These are phyloP conservation scores for Ormyrus pomaceus DNA, from an alignment of 2,888 invertebrate species.

Conservation along the genomic window DNA sequence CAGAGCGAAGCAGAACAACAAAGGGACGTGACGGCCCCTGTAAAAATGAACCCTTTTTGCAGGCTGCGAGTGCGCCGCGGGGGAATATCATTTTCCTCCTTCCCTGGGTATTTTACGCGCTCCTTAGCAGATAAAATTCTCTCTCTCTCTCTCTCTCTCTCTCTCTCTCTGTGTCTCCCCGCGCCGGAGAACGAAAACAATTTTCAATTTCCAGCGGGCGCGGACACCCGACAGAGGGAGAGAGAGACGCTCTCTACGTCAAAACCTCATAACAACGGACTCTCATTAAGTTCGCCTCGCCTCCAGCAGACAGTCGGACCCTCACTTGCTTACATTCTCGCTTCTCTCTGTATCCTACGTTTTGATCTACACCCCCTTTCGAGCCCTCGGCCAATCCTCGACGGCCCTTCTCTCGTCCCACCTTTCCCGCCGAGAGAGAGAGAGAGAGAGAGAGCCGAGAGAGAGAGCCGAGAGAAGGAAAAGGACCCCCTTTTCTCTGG, in stretches of 20 bases:
- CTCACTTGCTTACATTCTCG: slow-evolving; percentile 38
- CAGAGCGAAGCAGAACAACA: slow-evolving; percentile 8
- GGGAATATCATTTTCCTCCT: slow-evolving; percentile 53
- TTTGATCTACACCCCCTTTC: slow-evolving; percentile 47
- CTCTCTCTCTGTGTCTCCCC: background rate
- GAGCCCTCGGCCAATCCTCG: slow-evolving; percentile 54
- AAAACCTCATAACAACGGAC: slow-evolving; percentile 57
- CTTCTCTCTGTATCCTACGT: slow-evolving; percentile 44
- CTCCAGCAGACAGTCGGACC: slow-evolving; percentile 53
- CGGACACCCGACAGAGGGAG: background rate
- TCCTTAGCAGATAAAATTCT: slow-evolving; percentile 56
- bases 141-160: slow-evolving; percentile 4
- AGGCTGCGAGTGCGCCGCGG: slow-evolving; percentile 27
- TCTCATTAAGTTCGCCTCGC: slow-evolving; percentile 58
- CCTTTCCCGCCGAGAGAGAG: background rate
- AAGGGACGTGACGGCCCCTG: slow-evolving; percentile 30
- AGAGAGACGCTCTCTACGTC: slow-evolving; percentile 16
- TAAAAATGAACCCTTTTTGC: slow-evolving; percentile 45
- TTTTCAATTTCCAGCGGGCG: slow-evolving; percentile 53
- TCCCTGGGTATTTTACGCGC: slow-evolving; percentile 47
- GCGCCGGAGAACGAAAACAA: slow-evolving; percentile 52
- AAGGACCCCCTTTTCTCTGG: slow-evolving; percentile 44
- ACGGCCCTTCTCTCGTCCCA: slow-evolving; percentile 36
- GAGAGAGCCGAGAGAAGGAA: slow-evolving; percentile 51
- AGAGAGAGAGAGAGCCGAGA: background rate